phyloP scores from a whole-genome alignment of 2,113 vertebrate species.

The Nestor notabilis region DNA sequence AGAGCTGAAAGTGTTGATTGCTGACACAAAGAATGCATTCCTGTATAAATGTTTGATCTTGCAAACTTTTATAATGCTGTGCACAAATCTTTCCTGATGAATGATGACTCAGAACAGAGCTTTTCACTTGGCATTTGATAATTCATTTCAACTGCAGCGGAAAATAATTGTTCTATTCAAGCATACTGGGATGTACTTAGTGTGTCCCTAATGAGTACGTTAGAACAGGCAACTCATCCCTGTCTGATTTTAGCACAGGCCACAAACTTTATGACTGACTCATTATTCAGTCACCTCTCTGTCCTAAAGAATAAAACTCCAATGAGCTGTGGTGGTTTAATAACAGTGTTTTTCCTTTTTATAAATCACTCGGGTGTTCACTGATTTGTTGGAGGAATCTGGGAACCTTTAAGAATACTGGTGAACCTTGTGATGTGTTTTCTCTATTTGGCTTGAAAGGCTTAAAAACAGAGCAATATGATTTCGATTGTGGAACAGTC shows the following conservation, averaged over 20 bases:
- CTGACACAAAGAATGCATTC: neutral
- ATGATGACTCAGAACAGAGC: conserved; percentile 49
- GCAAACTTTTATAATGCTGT: neutral
- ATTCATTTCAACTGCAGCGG: conserved; percentile 45
- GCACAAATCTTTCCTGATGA: conserved; percentile 23
- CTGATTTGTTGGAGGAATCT: neutral
- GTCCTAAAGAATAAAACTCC: conserved; percentile 11
- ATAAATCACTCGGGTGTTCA: neutral
- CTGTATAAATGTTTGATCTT: conserved; percentile 21
- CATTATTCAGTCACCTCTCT: conserved; percentile 40
- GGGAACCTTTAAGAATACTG: neutral
- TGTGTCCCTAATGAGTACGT: conserved; percentile 45
- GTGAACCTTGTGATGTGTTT: neutral
- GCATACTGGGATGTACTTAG: conserved; percentile 34
- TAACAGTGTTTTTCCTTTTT: neutral
- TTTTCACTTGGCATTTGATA: conserved; percentile 46
- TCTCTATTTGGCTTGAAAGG: neutral
- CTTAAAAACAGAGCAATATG: neutral
- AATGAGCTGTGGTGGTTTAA: neutral
- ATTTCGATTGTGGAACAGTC: neutral
- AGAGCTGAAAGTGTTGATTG: neutral
- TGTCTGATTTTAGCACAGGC: conserved; percentile 51
- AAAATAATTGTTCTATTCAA: conserved; percentile 58
- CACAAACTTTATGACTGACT: conserved; percentile 54
- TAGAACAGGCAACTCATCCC: conserved; percentile 47